phyloP scores from a whole-genome alignment of 2,888 invertebrate genomes.

The Heteromyza rotundicornis region DNA sequence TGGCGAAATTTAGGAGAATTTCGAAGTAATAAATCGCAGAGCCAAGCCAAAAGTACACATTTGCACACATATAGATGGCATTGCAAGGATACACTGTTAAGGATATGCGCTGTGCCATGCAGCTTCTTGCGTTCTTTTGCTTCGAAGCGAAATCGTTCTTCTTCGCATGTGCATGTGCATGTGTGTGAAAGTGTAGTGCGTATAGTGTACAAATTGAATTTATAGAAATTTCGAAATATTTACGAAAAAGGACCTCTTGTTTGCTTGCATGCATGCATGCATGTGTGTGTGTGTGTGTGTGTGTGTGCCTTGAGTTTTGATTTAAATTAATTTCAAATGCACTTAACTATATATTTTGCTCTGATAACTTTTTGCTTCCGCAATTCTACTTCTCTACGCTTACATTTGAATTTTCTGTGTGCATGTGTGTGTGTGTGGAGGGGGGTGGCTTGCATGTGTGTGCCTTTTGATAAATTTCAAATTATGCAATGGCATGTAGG shows the following conservation, averaged over 20 bases:
- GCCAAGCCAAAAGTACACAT: slow-evolving; percentile 32
- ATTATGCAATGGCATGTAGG: slow-evolving; percentile 38
- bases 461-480: slow-evolving; percentile 34
- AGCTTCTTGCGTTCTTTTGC: slow-evolving; percentile 45
- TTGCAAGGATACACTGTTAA: slow-evolving; percentile 5
- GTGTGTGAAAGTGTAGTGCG: slow-evolving; percentile 14
- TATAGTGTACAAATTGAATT: slow-evolving; percentile 12
- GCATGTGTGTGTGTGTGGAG: not conserved
- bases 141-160: slow-evolving; percentile 50
- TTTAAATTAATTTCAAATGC: slow-evolving; percentile 38
- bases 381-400: not conserved
- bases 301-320: slow-evolving; percentile 28
- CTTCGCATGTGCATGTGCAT: not conserved
- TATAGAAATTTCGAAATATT: slow-evolving; percentile 4
- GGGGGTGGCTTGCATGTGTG: not conserved
- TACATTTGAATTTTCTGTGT: not conserved
- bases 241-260: not conserved
- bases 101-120: slow-evolving; percentile 9
- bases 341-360: slow-evolving; percentile 26
- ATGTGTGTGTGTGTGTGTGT: not conserved
- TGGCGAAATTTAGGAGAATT: slow-evolving; percentile 53
- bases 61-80: slow-evolving; percentile 3
- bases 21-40: slow-evolving; percentile 58
- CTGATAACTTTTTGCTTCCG: not conserved
- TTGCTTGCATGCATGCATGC: not conserved